A percentile compares a stretch with the other conserved stretches of the same genome.
Evolutionary conservation across 2,113 vertebrate genomes (phyloP).

Genomic region (Trematocara macrostoma): DNA sequence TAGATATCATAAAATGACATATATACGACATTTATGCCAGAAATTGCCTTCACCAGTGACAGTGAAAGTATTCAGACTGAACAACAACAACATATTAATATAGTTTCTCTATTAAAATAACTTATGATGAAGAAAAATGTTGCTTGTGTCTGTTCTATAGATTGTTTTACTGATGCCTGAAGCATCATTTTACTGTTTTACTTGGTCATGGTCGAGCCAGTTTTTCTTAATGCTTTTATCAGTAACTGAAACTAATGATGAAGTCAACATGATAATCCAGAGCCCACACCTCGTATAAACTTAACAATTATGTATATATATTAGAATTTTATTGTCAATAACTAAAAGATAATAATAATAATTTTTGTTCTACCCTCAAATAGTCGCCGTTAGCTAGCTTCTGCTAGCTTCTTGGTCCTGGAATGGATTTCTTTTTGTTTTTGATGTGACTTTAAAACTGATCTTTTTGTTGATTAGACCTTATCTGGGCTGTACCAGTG

Average conservation of each 20-base stretch:
- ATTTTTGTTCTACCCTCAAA: background rate
- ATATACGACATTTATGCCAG: background rate
- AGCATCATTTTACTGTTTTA: background rate
- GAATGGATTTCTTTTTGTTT: background rate
- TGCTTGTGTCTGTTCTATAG: background rate
- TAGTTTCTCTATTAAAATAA: background rate
- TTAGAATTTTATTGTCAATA: background rate
- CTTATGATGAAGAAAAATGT: background rate
- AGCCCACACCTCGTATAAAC: background rate
- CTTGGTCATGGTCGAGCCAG: background rate
- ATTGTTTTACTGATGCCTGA: background rate
- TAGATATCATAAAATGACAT: background rate
- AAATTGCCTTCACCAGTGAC: background rate
- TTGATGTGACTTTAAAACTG: background rate
- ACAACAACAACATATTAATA: background rate
- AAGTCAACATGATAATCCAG: background rate
- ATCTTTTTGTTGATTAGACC: background rate
- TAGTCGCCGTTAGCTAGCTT: background rate
- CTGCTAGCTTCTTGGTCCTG: background rate
- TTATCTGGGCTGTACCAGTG: background rate
- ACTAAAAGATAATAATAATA: background rate
- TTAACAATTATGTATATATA: background rate
- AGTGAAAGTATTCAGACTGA: background rate
- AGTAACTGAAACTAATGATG: background rate
- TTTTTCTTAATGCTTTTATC: background rate